Conservation (phyloP, 1,140 invertebrate genomes). For the Campoletis sonorensis region DNA sequence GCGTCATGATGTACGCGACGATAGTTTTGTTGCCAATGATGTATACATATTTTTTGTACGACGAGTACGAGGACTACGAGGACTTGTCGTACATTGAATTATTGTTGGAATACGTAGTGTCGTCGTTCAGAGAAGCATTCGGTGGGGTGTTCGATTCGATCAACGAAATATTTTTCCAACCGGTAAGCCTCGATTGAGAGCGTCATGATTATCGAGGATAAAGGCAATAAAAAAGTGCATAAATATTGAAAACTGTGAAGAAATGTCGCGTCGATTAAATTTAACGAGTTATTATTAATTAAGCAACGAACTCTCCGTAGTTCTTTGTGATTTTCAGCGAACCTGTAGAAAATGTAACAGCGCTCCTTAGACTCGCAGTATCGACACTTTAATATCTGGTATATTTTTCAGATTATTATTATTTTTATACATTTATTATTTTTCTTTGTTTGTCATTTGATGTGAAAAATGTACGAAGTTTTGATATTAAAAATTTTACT, state of each 20-base stretch:
- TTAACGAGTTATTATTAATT: neutral
- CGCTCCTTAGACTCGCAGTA: conserved; percentile 52
- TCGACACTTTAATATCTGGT: conserved; percentile 39
- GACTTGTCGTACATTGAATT: conserved; percentile 64
- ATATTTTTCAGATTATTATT: conserved; percentile 45
- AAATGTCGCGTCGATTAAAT: neutral
- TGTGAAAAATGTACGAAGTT: neutral
- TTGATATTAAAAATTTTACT: neutral
- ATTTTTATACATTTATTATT: conserved; percentile 34
- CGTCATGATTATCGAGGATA: conserved; percentile 3
- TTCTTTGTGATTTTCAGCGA: conserved; percentile 60
- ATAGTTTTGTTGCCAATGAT: conserved; percentile 65
- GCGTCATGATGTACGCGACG: conserved; percentile 61
- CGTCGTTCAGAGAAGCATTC: conserved; percentile 67
- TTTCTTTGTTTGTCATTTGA: conserved; percentile 38
- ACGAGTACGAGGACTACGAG: conserved; percentile 62
- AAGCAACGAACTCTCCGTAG: conserved; percentile 50
- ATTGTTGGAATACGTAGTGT: conserved; percentile 60
- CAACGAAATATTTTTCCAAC: conserved; percentile 60
- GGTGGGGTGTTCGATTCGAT: conserved; percentile 59
- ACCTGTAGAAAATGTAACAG: conserved; percentile 62
- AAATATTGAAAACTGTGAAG: conserved; percentile 5
- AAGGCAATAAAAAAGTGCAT: conserved; percentile 13
- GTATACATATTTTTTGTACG: conserved; percentile 64
- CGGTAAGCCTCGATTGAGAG: conserved; percentile 60